Base-by-base conservation (phyloP, 2,797 vertebrate genomes). In the Micromesistius poutassou region DNA sequence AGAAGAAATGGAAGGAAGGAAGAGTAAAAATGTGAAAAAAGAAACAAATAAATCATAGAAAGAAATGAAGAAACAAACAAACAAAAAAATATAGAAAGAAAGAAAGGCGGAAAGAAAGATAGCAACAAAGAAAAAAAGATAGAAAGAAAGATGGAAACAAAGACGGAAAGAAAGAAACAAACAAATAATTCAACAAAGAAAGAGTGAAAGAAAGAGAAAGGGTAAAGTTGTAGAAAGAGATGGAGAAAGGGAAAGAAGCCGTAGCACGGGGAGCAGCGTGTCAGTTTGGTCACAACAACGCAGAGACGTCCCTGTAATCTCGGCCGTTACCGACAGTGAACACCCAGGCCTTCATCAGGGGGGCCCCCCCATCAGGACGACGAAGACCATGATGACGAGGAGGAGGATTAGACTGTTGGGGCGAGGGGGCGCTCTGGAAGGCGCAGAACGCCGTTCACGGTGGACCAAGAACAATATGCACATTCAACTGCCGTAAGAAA, bases 161-260 rank as follows among this genome's bases (percentile, higher is more conserved):
- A 50, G 4, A n/a, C n/a, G 5, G 1, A 19, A 50, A 50, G 19
- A 50, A 16, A 31, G 5, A 73, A 8, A 94, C 4, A 76, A 4
- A 9, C 4, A 93, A 94, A 88, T 91, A 75, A 90, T 88, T 78
- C 89, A 90, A 74, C 90, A 85, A 80, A 1, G 25, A 68, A 89
- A 93, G 75, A 72, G n/a, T 13, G 33, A 83, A 74, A 76, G 71
- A 36, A 71, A 30, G 9, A 38, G 68, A 35, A 66, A 55, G 22
- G 33, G 16, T 31, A 46, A 55, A 28, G 30, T 12, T 72, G 66
- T 28, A 4, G 81, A 25, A 36, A 73, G 6, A 80, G 31, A 74
- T 66, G 36, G 72, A 79, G 30, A 77, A 77, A 89, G 89, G 73
- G 90, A 85, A 81, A 1, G n/a, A 66, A 88, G 93, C 74, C 71